Evolutionary conservation across 2,113 vertebrate genomes (phyloP), one percentile per base, ranked within the genome.

Genomic region (Cettia cetti): DNA sequence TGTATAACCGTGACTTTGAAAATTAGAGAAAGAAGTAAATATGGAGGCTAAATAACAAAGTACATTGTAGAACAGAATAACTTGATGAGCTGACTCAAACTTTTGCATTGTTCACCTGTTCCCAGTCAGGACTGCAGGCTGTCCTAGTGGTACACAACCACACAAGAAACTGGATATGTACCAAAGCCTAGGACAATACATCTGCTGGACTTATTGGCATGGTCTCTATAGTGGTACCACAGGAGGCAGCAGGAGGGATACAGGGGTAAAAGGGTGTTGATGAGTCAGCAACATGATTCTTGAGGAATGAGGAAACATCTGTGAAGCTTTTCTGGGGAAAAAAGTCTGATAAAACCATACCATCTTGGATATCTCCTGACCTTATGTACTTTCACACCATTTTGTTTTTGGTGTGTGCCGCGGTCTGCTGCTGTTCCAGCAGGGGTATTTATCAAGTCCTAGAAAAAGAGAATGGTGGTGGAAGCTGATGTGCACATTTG

Each of bases 51-150:
- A 71, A 11, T 75, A 81, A 33, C 39, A 31, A 77, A n/a, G 18
- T 42, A 37, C 1, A 0, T 66, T 0, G 0, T 19, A 54, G 33
- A 31, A 56, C 54, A 83, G 79, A 61, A 13, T 2, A 11, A 71
- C 23, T 57, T 75, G 44, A 64, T 86, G 60, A 60, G 31, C 11
- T 86, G 44, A 72, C 14, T 77, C 18, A 57, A 65, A n/a, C 2
- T 50, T 54, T 7, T 64, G 8, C 4, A 1, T 44, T 75, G 6
- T 45, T 94, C 39, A 59, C 24, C 5, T 1, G 0, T 70, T 91
- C 47, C 23, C 49, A 30, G 16, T 8, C 47, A 60, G 40, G 30
- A 44, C 24, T 78, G 15, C 30, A 9, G 50, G 56, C 52, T 10
- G 3, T 86, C 56, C 64, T 63, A 15, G 22, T 63, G 52, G 17